Evolutionary conservation across 92 coral and sea anemone genomes (phyloP).

Genomic region (Actinernus sp.): DNA sequence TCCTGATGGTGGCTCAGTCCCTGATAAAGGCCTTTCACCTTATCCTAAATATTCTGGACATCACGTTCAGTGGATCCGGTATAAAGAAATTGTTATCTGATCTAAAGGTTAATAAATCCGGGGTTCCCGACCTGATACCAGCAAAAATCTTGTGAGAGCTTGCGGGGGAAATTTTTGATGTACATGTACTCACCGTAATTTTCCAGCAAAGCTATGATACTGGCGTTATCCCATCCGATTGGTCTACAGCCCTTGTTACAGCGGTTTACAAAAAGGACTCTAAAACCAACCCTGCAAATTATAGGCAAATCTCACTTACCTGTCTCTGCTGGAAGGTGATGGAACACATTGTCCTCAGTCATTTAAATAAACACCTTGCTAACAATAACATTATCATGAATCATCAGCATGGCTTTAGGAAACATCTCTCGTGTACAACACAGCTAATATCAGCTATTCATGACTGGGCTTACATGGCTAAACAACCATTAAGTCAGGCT

Average conservation of each 20-base stretch:
- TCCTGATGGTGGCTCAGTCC: constrained; percentile 21
- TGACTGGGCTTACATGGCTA: neutral
- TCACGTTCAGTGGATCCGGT: neutral
- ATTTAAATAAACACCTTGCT: neutral
- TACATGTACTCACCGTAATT: constrained; percentile 14
- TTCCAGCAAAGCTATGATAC: constrained; percentile 51
- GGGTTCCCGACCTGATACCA: constrained; percentile 3
- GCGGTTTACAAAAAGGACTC: constrained; percentile 17
- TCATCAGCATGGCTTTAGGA: neutral
- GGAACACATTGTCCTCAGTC: neutral
- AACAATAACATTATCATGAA: neutral
- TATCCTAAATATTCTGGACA: neutral
- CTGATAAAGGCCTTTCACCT: constrained; percentile 7
- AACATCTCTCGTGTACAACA: neutral
- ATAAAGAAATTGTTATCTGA: constrained; percentile 5
- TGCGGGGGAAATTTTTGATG: constrained; percentile 4
- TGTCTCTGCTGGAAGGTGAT: neutral
- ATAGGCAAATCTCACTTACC: neutral
- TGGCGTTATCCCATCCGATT: constrained; percentile 20
- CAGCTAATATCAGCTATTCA: neutral
- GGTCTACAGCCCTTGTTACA: constrained; percentile 21
- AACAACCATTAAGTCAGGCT: too few species aligned
- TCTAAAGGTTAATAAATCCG: neutral
- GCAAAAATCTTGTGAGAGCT: neutral
- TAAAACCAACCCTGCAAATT: neutral